Evolutionary conservation across 2,888 invertebrate genomes (phyloP).

Genomic region (Euzophera pinguis): DNA sequence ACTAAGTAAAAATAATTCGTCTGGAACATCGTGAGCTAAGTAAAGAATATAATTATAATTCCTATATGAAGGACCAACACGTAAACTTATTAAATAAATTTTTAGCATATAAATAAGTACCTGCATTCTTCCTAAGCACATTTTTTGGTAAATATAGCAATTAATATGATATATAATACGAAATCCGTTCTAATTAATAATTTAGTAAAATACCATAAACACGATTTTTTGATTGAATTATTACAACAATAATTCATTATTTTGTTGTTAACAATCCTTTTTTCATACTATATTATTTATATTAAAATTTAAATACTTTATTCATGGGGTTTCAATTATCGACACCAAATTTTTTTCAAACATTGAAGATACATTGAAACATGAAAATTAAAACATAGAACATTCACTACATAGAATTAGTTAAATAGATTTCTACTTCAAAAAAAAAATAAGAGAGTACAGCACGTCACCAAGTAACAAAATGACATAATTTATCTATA

Average conservation of each 20-base stretch:
- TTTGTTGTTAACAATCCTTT: no score
- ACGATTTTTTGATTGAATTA: not conserved
- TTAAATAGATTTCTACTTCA: not conserved
- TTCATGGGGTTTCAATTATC: constrained; percentile 12
- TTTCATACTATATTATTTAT: no score
- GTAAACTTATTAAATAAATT: not conserved
- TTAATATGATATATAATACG: no score
- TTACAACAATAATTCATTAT: no score
- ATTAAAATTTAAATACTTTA: no score
- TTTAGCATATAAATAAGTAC: constrained; percentile 1
- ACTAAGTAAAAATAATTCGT: not conserved
- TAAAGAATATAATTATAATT: not conserved
- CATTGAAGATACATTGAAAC: constrained; percentile 8
- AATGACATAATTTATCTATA: no score
- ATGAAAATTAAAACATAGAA: constrained; percentile 6
- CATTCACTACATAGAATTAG: not conserved
- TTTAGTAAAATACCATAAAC: not conserved
- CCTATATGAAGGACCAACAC: constrained; percentile 7
- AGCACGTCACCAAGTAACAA: no score
- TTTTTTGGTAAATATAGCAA: not conserved
- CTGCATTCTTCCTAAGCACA: constrained; percentile 5
- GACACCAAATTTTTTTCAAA: constrained; percentile 11
- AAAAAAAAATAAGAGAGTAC: not conserved
- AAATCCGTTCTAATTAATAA: no score
- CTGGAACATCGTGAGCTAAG: not conserved